phyloP scores from a whole-genome alignment of 2,888 invertebrate genomes.

The Acleris laterana region DNA sequence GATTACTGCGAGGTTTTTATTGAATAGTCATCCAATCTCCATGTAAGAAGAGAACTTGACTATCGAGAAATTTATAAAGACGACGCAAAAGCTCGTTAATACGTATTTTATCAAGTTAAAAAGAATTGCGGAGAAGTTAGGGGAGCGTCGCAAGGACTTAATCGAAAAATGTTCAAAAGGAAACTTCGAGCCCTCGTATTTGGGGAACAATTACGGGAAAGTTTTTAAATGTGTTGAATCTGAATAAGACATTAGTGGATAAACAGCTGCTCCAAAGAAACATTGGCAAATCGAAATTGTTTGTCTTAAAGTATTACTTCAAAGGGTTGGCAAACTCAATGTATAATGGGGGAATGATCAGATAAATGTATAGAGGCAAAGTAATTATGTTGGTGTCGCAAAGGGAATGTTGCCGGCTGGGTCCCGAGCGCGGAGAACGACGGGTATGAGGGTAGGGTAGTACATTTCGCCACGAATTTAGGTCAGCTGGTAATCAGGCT shows the following conservation, averaged over 20 bases:
- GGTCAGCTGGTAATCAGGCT: slow-evolving; percentile 69
- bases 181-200: slow-evolving; percentile 48
- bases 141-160: slow-evolving; percentile 49
- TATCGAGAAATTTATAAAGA: slow-evolving; percentile 32
- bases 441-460: slow-evolving; percentile 42
- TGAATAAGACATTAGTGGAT: slow-evolving; percentile 30
- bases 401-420: slow-evolving; percentile 28
- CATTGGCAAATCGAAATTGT: slow-evolving; percentile 4
- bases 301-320: slow-evolving; percentile 1
- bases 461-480: slow-evolving; percentile 51
- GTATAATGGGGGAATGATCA: slow-evolving; percentile 12
- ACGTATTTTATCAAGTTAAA: slow-evolving; percentile 44
- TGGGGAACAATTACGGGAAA: slow-evolving; percentile 49
- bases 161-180: slow-evolving; percentile 59
- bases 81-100: slow-evolving; percentile 35
- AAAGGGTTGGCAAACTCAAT: not conserved
- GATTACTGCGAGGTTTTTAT: not conserved
- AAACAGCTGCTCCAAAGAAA: slow-evolving; percentile 6
- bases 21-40: slow-evolving; percentile 2
- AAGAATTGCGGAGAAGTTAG: slow-evolving; percentile 51
- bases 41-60: slow-evolving; percentile 18
- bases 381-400: slow-evolving; percentile 32
- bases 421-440: slow-evolving; percentile 11
- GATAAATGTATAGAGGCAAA: slow-evolving; percentile 31
- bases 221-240: slow-evolving; percentile 33